These are phyloP conservation scores for Drosophila sechellia DNA, from an alignment of 1,140 invertebrate species.

Conservation along the genomic window DNA sequence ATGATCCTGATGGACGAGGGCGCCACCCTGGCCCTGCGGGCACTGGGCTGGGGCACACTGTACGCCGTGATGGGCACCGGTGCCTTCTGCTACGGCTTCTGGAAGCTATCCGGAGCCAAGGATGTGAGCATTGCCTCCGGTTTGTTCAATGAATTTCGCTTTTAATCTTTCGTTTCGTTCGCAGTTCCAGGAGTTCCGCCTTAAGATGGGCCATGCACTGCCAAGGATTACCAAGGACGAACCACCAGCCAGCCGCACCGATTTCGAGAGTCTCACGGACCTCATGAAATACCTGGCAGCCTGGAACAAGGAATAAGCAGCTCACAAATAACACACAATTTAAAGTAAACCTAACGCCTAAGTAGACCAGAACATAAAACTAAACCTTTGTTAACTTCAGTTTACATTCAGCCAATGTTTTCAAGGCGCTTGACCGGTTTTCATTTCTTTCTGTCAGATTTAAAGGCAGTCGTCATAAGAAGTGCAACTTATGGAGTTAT, in stretches of 20 bases:
- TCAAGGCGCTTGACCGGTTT: neutral
- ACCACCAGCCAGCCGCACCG: slow-evolving; percentile 92
- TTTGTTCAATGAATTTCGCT: neutral
- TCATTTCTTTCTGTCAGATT: neutral
- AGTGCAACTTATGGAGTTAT: too few species aligned
- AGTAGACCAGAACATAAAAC: slow-evolving; percentile 17
- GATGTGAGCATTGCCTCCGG: slow-evolving; percentile 86
- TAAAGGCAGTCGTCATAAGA: neutral
- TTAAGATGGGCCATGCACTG: slow-evolving; percentile 89
- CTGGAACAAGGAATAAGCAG: slow-evolving; percentile 83
- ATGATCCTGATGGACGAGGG: slow-evolving; percentile 90
- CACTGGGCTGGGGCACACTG: slow-evolving; percentile 93
- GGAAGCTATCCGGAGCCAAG: slow-evolving; percentile 94
- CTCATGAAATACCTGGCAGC: slow-evolving; percentile 90
- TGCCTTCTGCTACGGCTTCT: slow-evolving; percentile 92
- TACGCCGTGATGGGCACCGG: slow-evolving; percentile 94
- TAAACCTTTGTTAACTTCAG: slow-evolving; percentile 11
- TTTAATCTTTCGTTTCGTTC: neutral
- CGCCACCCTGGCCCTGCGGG: slow-evolving; percentile 90
- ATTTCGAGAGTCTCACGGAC: slow-evolving; percentile 93
- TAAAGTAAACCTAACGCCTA: slow-evolving; percentile 14
- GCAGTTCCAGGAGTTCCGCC: slow-evolving; percentile 89
- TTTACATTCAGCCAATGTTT: slow-evolving; percentile 5
- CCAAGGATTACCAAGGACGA: slow-evolving; percentile 92
- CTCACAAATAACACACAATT: slow-evolving; percentile 15